Conservation (phyloP, 1,140 invertebrate species). For the Diorhabda carinulata region DNA sequence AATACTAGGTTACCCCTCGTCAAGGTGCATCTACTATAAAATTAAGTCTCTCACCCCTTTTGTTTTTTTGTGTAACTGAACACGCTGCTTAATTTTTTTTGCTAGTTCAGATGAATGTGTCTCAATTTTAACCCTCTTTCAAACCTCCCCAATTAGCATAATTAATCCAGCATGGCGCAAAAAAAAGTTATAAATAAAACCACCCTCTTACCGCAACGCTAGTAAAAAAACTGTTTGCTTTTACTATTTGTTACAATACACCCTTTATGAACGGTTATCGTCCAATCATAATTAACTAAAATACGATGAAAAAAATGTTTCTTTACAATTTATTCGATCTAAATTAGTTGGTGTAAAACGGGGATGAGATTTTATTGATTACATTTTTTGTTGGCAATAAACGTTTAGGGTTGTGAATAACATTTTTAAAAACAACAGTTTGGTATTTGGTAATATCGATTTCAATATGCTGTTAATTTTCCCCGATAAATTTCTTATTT, state of each 20-base stretch:
- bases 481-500: no score
- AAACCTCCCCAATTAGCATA: slow-evolving; percentile 21
- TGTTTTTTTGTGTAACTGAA: slow-evolving; percentile 21
- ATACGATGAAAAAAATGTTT: slow-evolving; percentile 17
- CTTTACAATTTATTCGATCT: slow-evolving; percentile 15
- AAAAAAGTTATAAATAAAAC: slow-evolving; percentile 22
- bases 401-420: no score
- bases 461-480: no score
- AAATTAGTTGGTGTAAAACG: slow-evolving; percentile 11
- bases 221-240: slow-evolving; percentile 19
- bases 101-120: slow-evolving; percentile 10
- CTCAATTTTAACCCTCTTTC: slow-evolving; percentile 19
- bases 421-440: no score
- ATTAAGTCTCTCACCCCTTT: slow-evolving; percentile 21
- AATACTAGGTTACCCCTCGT: slow-evolving; percentile 18
- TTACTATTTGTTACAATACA: slow-evolving; percentile 19
- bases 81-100: slow-evolving; percentile 9
- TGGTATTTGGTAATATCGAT: no score
- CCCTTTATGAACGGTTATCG: slow-evolving; percentile 21
- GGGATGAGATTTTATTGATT: background rate
- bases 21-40: slow-evolving; percentile 16
- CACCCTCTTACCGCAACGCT: slow-evolving; percentile 20
- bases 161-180: slow-evolving; percentile 22
- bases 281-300: slow-evolving; percentile 19
- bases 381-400: background rate